Base-by-base conservation (phyloP, 1,140 invertebrate species). In the Habropoda laboriosa region DNA sequence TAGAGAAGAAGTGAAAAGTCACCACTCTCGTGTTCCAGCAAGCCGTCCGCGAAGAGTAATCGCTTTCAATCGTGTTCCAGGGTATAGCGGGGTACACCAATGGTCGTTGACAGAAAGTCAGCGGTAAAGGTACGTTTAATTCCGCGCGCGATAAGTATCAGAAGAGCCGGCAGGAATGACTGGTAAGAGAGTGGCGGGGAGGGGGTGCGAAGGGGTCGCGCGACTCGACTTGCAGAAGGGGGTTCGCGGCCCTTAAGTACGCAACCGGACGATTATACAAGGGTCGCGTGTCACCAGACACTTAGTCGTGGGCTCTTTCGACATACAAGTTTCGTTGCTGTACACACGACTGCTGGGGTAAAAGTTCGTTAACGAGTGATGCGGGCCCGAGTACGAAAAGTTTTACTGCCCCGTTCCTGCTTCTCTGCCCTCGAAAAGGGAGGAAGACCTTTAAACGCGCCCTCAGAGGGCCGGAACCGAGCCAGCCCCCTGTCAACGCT, bases 241-340 rank as follows among this genome's bases (percentile, higher is more conserved):
- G 42, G 66, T 40, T 71, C 30, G 42, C 47, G 47, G 45, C 67
- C 47, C 79, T 74, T 51, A 53, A 81, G 55, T 85, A 85, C 71
- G 71, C 66, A 35, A 42, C 61, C 64, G 58, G 38, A 83, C 86
- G 87, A 90, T 90, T 91, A 89, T 89, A 87, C 84, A 82, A 88
- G 58, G 88, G 90, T 89, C 78, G 91, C 91, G 89, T 92, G 91
- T 87, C 82, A 67, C 78, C 78, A 78, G 86, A 88, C 86, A 89
- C 83, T 92, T 90, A 89, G 81, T 86, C 82, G 58, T 42, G 72
- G n/a, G 76, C 51, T 45, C 47, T 47, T 79, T 55, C 67, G 47
- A 63, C 57, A 35, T 63, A 85, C 82, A 78, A 76, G 38, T 70
- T 47, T 73, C 27, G 38, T 55, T 35, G 32, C 49, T 35, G 78